Base-by-base conservation (phyloP, 1,140 invertebrate genomes). In the Cherax quadricarinatus region DNA sequence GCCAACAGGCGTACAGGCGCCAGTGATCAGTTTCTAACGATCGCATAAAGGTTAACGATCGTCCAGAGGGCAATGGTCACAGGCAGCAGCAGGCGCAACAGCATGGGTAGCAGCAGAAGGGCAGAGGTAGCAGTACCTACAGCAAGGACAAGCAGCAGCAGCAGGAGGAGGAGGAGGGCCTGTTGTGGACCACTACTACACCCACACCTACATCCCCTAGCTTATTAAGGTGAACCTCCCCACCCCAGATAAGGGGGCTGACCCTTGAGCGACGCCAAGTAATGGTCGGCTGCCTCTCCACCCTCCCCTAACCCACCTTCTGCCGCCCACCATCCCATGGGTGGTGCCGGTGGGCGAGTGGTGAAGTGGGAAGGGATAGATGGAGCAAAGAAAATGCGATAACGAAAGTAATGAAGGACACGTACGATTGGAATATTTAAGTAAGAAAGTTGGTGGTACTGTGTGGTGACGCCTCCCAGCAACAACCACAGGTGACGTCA, bases 191-290 rank as follows among this genome's bases (percentile, higher is more conserved):
- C 80, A 82, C 18, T 18, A 14, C 82, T 57, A 9, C 60, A n/a
- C 24, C 53, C 14, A 48, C 86, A 60, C 53, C 75, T 80, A 73
- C 73, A 80, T 30, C 78, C 86, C 41, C 16, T n/a, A 21, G 21
- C 70, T 62, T 70, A 80, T 87, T 78, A 80, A 60, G 78, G 75
- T 30, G 16, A 80, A 30, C 10, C 24, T 48, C 57, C 51, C 51
- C 16, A 62, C 57, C 57, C 73, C 49, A 57, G 75, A 41, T 24
- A 80, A 80, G 3, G 78, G 73, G 78, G 73, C 4, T 60, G 75
- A 80, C n/a, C 51, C 57, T 60, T 80, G 75, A 80, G 86, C 60
- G 75, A n/a, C 73, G 86, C n/a, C 80, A 82, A 53, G 80, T 18
- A 57, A 82, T 57, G 80, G 49, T 53, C 80, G 53, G 12, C 30